These are phyloP conservation scores for Sinotaia quadrata DNA, from an alignment of 2,888 invertebrate species.

Conservation along the genomic window DNA sequence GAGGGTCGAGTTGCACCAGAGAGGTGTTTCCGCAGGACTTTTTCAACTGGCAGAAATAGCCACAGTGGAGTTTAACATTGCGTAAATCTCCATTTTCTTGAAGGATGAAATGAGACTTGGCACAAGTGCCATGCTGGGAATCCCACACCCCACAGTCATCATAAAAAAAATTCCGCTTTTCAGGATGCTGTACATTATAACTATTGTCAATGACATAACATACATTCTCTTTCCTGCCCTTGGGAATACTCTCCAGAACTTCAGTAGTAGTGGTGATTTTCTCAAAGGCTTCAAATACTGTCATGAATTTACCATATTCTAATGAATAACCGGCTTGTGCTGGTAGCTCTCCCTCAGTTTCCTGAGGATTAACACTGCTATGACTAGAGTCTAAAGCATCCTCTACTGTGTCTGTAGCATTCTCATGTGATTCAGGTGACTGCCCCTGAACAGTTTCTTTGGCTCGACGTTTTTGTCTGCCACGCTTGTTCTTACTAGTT, in stretches of 20 bases:
- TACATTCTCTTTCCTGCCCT: slow-evolving; percentile 15
- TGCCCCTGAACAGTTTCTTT: background rate
- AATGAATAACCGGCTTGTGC: slow-evolving; percentile 5
- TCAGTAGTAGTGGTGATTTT: slow-evolving; percentile 9
- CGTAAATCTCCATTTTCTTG: slow-evolving; percentile 4
- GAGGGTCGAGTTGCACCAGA: slow-evolving; percentile 9
- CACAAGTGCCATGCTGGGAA: slow-evolving; percentile 17
- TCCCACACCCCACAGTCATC: slow-evolving; percentile 29
- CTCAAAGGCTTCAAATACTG: slow-evolving; percentile 21
- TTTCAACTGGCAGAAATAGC: slow-evolving; percentile 13
- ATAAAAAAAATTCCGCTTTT: slow-evolving; percentile 17
- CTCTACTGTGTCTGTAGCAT: background rate
- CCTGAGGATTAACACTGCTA: too few relatives aligned
- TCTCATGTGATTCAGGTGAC: background rate
- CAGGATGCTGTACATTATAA: slow-evolving; percentile 17
- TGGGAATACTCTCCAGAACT: background rate
- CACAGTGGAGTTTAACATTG: slow-evolving; percentile 2
- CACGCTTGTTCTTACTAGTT: background rate
- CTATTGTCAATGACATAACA: slow-evolving; percentile 25
- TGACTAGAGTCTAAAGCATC: background rate
- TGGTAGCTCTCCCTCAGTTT: background rate
- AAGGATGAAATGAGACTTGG: slow-evolving; percentile 11
- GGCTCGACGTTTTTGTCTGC: too few relatives aligned
- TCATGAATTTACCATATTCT: slow-evolving; percentile 15
- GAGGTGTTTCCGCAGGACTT: background rate